Base-by-base conservation (phyloP, 2,888 invertebrate species). In the Biston stratarius region DNA sequence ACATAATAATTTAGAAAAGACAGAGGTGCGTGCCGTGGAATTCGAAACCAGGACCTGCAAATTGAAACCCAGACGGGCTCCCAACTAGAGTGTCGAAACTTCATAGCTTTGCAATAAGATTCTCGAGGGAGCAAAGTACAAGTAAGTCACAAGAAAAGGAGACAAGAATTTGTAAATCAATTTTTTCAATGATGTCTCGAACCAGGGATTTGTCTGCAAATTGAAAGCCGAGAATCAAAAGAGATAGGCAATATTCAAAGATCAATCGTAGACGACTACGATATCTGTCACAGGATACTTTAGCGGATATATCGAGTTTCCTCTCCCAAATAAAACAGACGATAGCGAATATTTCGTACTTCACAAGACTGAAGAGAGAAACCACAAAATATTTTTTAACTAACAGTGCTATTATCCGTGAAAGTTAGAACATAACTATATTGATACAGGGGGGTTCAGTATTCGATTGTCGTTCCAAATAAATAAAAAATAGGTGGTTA, bases 201-300 rank as follows among this genome's bases (percentile, higher is more conserved):
- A 47, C 24, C 33, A 42, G 10, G 48, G 47, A 48, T 42, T 62
- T 36, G 12, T 10, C 49, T 15, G 56, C 11, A 49, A 56, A 57
- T 56, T 47, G 48, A 62, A 63, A 36, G 8, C 1, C 36, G 42
- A 38, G 38, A 12, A 10, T 55, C 40, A 24, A 15, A 55, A 8
- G 40, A 0, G 1, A 36, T 14, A 52, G 36, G 14, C 9, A 14
- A 36, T 36, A 51, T 36, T 14, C 34, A n/a, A 8, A 0, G 3
- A 36, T 5, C 52, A 14, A 14, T 36, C 52, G 24, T 24, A 34
- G 49, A 10, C 34, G 14, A 38, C 52, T 38, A 9, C 52, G 52
- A 52, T 10, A 52, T 38, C 36, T 8, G 52, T 14, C 9, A 36
- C 14, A 14, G 38, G 38, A 38, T 15, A 52, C 10, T 38, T 14